phyloP scores from a whole-genome alignment of 2,797 vertebrate genomes.

The Danionella dracula region DNA sequence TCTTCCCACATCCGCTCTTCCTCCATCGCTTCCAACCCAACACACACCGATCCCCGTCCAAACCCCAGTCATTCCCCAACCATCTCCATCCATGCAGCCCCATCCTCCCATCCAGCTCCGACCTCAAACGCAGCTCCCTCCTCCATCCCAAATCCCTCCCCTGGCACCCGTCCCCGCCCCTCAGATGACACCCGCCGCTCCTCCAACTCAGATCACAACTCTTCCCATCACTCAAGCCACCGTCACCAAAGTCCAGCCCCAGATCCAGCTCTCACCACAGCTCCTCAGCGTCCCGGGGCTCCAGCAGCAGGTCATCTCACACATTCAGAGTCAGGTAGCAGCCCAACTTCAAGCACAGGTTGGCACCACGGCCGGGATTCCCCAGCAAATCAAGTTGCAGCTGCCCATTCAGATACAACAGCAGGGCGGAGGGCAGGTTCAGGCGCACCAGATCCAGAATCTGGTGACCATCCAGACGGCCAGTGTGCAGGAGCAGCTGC shows the following conservation, averaged over 20 bases:
- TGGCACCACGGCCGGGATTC: constrained; percentile 59
- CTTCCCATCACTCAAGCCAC: constrained; percentile 48
- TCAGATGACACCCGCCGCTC: constrained; percentile 40
- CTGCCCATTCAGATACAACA: constrained; percentile 76
- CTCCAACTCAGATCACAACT: constrained; percentile 44
- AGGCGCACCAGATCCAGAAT: constrained; percentile 85
- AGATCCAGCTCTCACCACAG: constrained; percentile 77
- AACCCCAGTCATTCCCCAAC: constrained; percentile 42
- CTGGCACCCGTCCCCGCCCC: constrained; percentile 32
- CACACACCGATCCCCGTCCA: constrained; percentile 54
- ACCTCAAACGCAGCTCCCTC: constrained; percentile 30
- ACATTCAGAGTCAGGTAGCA: constrained; percentile 76
- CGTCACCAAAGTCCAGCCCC: constrained; percentile 53
- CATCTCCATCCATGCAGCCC: constrained; percentile 42
- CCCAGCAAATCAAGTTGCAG: constrained; percentile 87
- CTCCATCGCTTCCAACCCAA: constrained; percentile 30
- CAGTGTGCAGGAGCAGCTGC: constrained; percentile 87
- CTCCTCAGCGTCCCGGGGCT: constrained; percentile 82
- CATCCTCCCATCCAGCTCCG: constrained; percentile 42
- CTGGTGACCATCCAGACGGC: constrained; percentile 88
- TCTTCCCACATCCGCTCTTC: constrained; percentile 38
- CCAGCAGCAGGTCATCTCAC: constrained; percentile 85
- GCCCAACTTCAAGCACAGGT: constrained; percentile 73
- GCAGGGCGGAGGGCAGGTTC: constrained; percentile 65
- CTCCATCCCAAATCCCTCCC: constrained; percentile 18